Percentiles rank a stretch among this genome's conserved stretches.
These are phyloP conservation scores for Apostichopus parvimensis DNA, from an alignment of 35 echinoderm and acorn worm genomes.

Conservation along the genomic window DNA sequence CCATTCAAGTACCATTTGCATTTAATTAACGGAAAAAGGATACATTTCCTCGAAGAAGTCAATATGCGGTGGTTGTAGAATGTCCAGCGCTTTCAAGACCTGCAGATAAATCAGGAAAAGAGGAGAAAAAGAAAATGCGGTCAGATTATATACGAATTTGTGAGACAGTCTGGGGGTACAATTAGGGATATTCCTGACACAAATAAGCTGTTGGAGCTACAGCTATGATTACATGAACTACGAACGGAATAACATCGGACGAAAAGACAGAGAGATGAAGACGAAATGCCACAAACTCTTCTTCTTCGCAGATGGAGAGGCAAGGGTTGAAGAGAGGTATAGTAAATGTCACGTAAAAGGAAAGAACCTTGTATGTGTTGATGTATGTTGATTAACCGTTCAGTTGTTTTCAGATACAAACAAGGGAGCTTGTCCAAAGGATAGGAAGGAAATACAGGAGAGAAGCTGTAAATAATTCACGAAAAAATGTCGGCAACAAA, in stretches of 20 bases:
- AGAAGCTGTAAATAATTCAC: too few relatives aligned
- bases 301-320: too few relatives aligned
- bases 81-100: constrained; percentile 98
- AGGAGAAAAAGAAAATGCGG: neutral
- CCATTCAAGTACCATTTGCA: neutral
- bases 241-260: neutral
- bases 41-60: constrained; percentile 99
- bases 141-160: neutral
- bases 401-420: too few relatives aligned
- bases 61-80: constrained; percentile 97
- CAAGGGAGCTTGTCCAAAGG: too few relatives aligned
- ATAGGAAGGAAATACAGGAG: too few relatives aligned
- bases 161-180: neutral
- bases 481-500: too few relatives aligned
- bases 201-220: neutral
- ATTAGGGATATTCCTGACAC: neutral
- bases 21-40: constrained; percentile 67
- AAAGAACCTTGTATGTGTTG: too few relatives aligned
- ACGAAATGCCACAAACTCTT: neutral
- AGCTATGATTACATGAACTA: neutral
- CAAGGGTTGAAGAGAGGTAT: too few relatives aligned
- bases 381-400: too few relatives aligned
- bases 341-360: too few relatives aligned
- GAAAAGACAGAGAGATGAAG: neutral
- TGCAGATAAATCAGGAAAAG: constrained; percentile 46